Conservation (phyloP, 1,140 invertebrate species). For the Zaprionus vittiger region DNA sequence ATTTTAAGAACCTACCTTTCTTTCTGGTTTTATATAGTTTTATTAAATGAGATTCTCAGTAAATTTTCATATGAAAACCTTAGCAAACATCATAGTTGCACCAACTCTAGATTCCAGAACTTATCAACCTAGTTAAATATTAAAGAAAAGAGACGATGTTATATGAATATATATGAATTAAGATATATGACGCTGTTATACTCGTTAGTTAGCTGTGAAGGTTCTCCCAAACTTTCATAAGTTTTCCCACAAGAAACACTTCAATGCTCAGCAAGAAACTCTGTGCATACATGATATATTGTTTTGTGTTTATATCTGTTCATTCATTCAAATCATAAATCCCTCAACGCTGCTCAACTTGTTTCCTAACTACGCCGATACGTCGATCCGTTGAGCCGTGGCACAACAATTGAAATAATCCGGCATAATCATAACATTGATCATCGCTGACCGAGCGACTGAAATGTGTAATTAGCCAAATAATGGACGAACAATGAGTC, state of each 20-base stretch:
- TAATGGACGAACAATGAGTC: slow-evolving; percentile 60
- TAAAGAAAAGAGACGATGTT: too few species aligned
- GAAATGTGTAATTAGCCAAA: slow-evolving; percentile 68
- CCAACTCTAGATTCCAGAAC: too few species aligned
- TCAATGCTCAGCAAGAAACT: not conserved
- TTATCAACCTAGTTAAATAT: too few species aligned
- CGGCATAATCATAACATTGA: slow-evolving; percentile 53
- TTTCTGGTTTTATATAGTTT: too few species aligned
- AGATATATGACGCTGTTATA: not conserved
- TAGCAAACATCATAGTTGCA: too few species aligned
- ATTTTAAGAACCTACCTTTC: too few species aligned
- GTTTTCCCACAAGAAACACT: not conserved
- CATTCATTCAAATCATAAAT: slow-evolving; percentile 1
- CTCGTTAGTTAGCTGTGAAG: not conserved
- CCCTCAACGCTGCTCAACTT: not conserved
- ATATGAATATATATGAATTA: too few species aligned
- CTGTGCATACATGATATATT: not conserved
- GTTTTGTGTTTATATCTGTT: not conserved
- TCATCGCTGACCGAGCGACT: slow-evolving; percentile 47
- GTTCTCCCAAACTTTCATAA: not conserved
- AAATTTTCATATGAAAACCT: too few species aligned
- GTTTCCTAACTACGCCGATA: slow-evolving; percentile 3
- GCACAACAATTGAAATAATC: slow-evolving; percentile 30
- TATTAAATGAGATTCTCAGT: too few species aligned
- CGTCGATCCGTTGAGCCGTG: slow-evolving; percentile 5